These are phyloP conservation scores for Microlaimidae sp. DNA, from an alignment of 2,888 invertebrate species.

Conservation along the genomic window DNA sequence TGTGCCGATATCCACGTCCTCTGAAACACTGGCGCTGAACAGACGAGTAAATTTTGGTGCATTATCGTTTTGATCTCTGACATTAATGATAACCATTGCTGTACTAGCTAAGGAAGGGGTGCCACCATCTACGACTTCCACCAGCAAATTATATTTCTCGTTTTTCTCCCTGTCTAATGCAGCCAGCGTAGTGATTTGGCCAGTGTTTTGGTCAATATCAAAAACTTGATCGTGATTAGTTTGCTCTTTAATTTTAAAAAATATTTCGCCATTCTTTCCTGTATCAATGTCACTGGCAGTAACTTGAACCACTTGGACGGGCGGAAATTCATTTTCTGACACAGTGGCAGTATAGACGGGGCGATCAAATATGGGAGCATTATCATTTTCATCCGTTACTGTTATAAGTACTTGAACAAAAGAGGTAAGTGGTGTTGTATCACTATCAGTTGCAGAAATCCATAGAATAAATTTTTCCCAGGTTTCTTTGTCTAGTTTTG, in stretches of 20 bases:
- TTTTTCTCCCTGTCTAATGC: constrained; percentile 69
- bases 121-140: constrained; percentile 68
- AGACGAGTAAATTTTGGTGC: constrained; percentile 52
- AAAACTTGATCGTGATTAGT: constrained; percentile 43
- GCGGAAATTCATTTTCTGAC: constrained; percentile 60
- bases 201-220: constrained; percentile 62
- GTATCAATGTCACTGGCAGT: constrained; percentile 59
- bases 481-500: constrained; percentile 56
- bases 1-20: constrained; percentile 61
- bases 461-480: constrained; percentile 42
- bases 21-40: constrained; percentile 53
- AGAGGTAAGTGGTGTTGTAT: constrained; percentile 40
- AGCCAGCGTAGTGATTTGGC: constrained; percentile 60
- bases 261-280: not conserved
- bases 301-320: constrained; percentile 58
- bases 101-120: constrained; percentile 60
- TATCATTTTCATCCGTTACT: constrained; percentile 85
- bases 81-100: constrained; percentile 57
- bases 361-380: constrained; percentile 69
- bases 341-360: constrained; percentile 60
- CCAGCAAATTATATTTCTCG: constrained; percentile 69
- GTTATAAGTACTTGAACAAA: constrained; percentile 63
- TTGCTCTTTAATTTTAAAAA: constrained; percentile 32
- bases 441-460: constrained; percentile 63
- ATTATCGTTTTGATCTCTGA: constrained; percentile 83